Percentiles rank a stretch among this genome's conserved stretches.
Evolutionary conservation across 2,797 vertebrate species (phyloP).

Genomic region (Tangara arthus): DNA sequence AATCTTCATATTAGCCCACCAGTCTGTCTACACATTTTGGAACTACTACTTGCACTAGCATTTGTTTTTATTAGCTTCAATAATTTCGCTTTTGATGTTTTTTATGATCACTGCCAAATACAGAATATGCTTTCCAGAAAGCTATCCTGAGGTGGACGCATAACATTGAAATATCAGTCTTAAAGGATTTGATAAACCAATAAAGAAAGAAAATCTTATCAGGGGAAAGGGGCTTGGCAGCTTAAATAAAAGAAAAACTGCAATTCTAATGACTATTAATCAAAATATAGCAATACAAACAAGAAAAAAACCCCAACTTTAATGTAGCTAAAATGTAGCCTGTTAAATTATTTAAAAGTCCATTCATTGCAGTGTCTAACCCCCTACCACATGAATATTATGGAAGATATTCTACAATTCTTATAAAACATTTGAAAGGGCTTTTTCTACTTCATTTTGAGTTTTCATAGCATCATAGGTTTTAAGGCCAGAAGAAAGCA

Average conservation of each 20-base stretch:
- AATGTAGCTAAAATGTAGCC: not conserved
- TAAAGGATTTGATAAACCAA: not conserved
- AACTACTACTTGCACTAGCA: not conserved
- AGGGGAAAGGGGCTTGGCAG: not conserved
- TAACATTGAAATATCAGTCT: not conserved
- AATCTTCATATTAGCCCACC: not conserved
- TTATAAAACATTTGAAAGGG: not conserved
- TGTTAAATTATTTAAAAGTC: not conserved
- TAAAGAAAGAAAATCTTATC: not conserved
- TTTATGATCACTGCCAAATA: not conserved
- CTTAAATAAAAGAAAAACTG: not conserved
- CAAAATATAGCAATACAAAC: not conserved
- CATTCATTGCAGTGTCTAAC: not conserved
- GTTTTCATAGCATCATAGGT: not conserved
- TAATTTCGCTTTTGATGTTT: not conserved
- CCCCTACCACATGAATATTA: not conserved
- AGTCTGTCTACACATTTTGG: not conserved
- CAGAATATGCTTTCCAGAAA: not conserved
- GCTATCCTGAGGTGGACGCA: not conserved
- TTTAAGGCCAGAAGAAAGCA: not conserved
- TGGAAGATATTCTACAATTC: not conserved
- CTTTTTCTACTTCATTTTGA: not conserved
- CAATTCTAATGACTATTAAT: not conserved
- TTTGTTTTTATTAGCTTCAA: not conserved
- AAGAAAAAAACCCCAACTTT: fast-evolving